A percentile compares a stretch with the other conserved stretches of the same genome.
phyloP scores from a whole-genome alignment of 2,888 invertebrate species.

The Aphelenchoides bicaudatus region DNA sequence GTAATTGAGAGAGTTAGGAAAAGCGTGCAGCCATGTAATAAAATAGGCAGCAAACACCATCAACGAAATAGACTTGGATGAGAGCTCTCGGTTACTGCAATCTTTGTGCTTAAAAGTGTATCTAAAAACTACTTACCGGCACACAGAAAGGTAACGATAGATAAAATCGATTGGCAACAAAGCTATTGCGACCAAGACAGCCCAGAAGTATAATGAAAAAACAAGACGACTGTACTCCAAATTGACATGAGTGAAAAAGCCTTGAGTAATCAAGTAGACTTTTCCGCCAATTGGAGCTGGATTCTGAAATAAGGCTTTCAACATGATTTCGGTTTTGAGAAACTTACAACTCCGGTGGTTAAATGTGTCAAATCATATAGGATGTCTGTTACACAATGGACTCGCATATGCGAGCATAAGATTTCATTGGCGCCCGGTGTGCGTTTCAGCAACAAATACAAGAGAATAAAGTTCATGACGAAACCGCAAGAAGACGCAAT shows the following conservation, averaged over 20 bases:
- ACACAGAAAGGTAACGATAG: background rate
- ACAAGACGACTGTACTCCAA: background rate
- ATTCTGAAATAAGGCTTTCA: background rate
- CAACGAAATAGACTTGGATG: background rate
- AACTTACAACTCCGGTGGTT: slow-evolving; percentile 6
- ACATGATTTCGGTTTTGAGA: background rate
- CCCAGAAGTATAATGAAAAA: background rate
- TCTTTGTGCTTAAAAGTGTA: background rate
- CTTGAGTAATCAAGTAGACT: slow-evolving; percentile 9
- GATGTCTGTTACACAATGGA: slow-evolving; percentile 9
- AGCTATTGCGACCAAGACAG: background rate
- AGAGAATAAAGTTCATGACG: slow-evolving; percentile 7
- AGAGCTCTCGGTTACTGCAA: slow-evolving; percentile 2
- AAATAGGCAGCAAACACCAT: slow-evolving; percentile 12
- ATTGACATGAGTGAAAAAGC: slow-evolving; percentile 10
- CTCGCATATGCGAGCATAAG: too few species aligned
- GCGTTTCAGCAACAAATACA: background rate
- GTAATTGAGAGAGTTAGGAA: background rate
- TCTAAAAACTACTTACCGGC: slow-evolving; percentile 7
- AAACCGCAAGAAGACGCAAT: slow-evolving; percentile 1
- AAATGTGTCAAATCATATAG: background rate
- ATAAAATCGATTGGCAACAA: slow-evolving; percentile 9
- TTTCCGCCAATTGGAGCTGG: slow-evolving; percentile 8
- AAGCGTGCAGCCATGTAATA: slow-evolving; percentile 4
- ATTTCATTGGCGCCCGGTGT: background rate